Base-by-base conservation (phyloP, 2,888 invertebrate species). In the Macroteleia sp. region DNA sequence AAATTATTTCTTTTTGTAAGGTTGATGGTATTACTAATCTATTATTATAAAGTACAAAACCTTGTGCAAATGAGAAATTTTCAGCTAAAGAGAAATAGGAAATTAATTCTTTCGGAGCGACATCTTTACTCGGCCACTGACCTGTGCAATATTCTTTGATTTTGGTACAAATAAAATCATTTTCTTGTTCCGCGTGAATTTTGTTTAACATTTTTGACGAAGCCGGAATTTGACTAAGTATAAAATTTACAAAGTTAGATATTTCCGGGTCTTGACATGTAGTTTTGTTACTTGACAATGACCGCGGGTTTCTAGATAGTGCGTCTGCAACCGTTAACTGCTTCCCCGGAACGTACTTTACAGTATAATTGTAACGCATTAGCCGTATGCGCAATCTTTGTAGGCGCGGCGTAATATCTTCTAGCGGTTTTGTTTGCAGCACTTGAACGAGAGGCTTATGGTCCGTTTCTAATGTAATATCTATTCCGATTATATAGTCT, bases 361-460 rank as follows among this genome's bases (percentile, higher is more conserved):
- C n/a, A n/a, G n/a, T n/a, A n/a, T 81, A 89, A 25, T 75, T 41
- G 64, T 80, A 90, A 8, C 85, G 20, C 81, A 86, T 80, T 1
- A 88, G 62, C 12, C 84, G 50, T 70, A 89, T 81, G 28, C 87
- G n/a, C n/a, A n/a, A n/a, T n/a, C n/a, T n/a, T n/a, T n/a, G n/a
- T n/a, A n/a, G n/a, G n/a, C n/a, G n/a, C n/a, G n/a, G n/a, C n/a
- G n/a, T n/a, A n/a, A n/a, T n/a, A n/a, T n/a, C n/a, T n/a, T n/a
- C n/a, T n/a, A 91, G 69, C 12, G 83, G 64, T 69, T 90, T 91
- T 3, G 83, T 83, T 48, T 85, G 80, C 9, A 91, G 48, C 1
- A 91, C 59, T 10, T 87, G 70, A 0, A 89, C 48, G 2, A 90
- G 70, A 1, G 90, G 90, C 66, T 89, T 89, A 75, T 90, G 89